A percentile compares a stretch with the other conserved stretches of the same genome.
These are phyloP conservation scores for Chymomyza amoena DNA, from an alignment of 2,888 invertebrate species.

Conservation along the genomic window DNA sequence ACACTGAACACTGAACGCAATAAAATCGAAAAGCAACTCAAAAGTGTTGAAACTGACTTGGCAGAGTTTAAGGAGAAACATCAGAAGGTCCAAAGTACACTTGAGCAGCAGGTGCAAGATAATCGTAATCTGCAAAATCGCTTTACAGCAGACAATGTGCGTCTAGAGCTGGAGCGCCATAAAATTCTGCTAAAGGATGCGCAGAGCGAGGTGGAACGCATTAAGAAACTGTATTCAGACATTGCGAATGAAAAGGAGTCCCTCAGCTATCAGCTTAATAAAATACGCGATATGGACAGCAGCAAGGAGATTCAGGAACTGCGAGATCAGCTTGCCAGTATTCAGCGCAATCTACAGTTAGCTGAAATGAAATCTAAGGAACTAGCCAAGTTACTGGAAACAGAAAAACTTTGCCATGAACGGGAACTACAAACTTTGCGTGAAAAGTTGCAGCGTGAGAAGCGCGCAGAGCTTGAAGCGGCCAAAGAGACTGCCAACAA, in stretches of 20 bases:
- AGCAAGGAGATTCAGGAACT: slow-evolving; percentile 80
- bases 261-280: slow-evolving; percentile 81
- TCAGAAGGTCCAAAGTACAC: slow-evolving; percentile 62
- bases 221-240: slow-evolving; percentile 81
- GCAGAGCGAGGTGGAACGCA: slow-evolving; percentile 80
- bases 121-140: slow-evolving; percentile 57
- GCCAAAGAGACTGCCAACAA: slow-evolving; percentile 55
- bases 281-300: slow-evolving; percentile 80
- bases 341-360: slow-evolving; percentile 78
- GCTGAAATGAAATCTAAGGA: slow-evolving; percentile 75
- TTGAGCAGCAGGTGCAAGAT: slow-evolving; percentile 65
- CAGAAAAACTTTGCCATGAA: slow-evolving; percentile 79
- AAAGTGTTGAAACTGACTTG: slow-evolving; percentile 80
- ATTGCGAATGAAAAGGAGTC: slow-evolving; percentile 83
- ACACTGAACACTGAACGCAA: slow-evolving; percentile 71
- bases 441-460: slow-evolving; percentile 67
- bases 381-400: slow-evolving; percentile 80
- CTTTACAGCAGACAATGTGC: slow-evolving; percentile 50
- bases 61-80: slow-evolving; percentile 69
- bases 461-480: slow-evolving; percentile 41
- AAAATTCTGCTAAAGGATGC: slow-evolving; percentile 81
- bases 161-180: slow-evolving; percentile 80
- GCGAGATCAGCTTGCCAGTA: slow-evolving; percentile 81
- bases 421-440: slow-evolving; percentile 65
- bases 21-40: slow-evolving; percentile 79